These are phyloP conservation scores for Hoplodrina ambigua DNA, from an alignment of 2,888 invertebrate species.

Conservation along the genomic window DNA sequence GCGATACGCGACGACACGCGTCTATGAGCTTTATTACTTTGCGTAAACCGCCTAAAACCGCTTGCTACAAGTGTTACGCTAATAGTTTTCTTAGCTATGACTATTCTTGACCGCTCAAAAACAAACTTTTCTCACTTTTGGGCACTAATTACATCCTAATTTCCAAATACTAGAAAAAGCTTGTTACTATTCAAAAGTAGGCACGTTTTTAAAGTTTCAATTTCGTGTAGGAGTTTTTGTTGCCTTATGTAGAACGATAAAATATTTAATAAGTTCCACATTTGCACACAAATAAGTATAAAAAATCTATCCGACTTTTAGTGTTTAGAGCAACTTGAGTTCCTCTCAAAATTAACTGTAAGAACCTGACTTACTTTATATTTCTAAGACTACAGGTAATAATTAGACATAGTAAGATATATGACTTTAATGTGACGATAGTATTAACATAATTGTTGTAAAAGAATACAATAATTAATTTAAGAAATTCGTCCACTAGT, in stretches of 20 bases:
- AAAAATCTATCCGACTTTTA: neutral
- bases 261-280: neutral
- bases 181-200: too few species aligned
- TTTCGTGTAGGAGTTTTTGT: neutral
- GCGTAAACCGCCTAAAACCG: slow-evolving; percentile 14
- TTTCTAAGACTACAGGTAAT: neutral
- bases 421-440: slow-evolving; percentile 9
- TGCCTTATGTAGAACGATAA: neutral
- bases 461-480: neutral
- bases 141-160: too few species aligned
- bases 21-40: neutral
- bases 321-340: slow-evolving; percentile 4
- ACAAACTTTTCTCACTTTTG: neutral
- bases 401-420: neutral
- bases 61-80: slow-evolving; percentile 20
- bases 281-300: neutral
- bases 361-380: slow-evolving; percentile 1
- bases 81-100: slow-evolving; percentile 1
- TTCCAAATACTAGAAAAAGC: too few species aligned
- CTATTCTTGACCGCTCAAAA: neutral
- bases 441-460: neutral
- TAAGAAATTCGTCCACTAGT: slow-evolving; percentile 33
- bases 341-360: slow-evolving; percentile 1
- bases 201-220: neutral
- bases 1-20: too few species aligned